Base-by-base conservation (phyloP, 2,797 vertebrate genomes). In the Enoplosus armatus region DNA sequence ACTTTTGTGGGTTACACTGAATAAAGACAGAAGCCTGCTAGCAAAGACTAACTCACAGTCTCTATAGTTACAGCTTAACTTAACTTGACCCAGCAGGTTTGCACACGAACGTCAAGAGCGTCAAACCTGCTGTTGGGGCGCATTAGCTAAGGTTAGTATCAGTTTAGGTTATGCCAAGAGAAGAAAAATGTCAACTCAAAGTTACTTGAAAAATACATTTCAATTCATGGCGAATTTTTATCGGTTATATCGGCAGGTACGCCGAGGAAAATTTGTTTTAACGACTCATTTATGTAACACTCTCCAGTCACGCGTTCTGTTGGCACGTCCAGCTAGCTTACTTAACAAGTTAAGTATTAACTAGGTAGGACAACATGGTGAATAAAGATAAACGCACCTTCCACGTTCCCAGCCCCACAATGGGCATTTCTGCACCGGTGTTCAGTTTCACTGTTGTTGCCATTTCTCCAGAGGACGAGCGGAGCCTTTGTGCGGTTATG, bases 321-420 rank as follows among this genome's bases (percentile, higher is more conserved):
- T 24, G 6, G 24, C 10, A 10, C n/a, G 10, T 12, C 8, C 6
- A 16, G 77, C 83, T 68, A 69, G 74, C 82, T 77, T n/a, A 24
- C 12, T 0, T 20, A 18, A 53, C 3, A 20, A 8, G 22, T 65
- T 26, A 11, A 54, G 27, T 26, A 14, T 47, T 31, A 56, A 31
- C 35, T 3, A 18, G 29, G 0, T 1, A n/a, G 20, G 7, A 10
- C 1, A 10, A 0, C 0, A 18, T n/a, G 51, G 5, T 11, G 6
- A 15, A 5, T 10, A 48, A 56, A 41, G 54, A 22, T 5, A 70
- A 43, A 91, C 90, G 0, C 31, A 96, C 95, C 93, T 95, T 94
- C 95, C 95, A 96, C 0, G 95, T 96, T 0, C 95, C 95, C 10
- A 96, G 87, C 10, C 95, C 95, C 11, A 96, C 15, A n/a, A 93